Conservation (phyloP, 1,140 invertebrate species). For the Fopius arisanus region DNA sequence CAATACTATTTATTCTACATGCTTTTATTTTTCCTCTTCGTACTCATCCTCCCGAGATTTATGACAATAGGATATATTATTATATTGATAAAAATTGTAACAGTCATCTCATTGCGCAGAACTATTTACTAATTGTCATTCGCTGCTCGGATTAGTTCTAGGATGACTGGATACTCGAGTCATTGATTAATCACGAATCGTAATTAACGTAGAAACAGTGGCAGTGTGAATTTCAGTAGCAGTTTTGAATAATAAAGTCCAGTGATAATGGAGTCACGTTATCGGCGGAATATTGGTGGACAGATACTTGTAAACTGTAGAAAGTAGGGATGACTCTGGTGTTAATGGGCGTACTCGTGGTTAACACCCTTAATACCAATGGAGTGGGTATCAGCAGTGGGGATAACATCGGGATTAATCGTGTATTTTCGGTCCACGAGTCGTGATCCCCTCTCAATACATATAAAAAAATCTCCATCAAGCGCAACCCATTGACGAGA, state of each 20-base stretch:
- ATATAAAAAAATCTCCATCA: background rate
- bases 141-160: too few relatives aligned
- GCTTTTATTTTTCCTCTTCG: background rate
- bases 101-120: too few relatives aligned
- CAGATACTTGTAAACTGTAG: constrained; percentile 20
- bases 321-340: constrained; percentile 47
- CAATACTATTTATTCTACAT: constrained; percentile 46
- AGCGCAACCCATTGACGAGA: background rate
- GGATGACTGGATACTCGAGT: too few relatives aligned
- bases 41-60: too few relatives aligned
- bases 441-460: background rate
- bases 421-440: constrained; percentile 9
- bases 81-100: too few relatives aligned
- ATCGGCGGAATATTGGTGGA: background rate
- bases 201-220: too few relatives aligned
- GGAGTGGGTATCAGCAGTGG: background rate
- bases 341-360: constrained; percentile 65
- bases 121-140: background rate
- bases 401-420: constrained; percentile 22
- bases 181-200: too few relatives aligned
- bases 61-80: too few relatives aligned
- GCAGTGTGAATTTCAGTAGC: background rate
- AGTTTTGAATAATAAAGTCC: background rate
- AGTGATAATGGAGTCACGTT: background rate
- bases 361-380: constrained; percentile 57